These are phyloP conservation scores for Taeniopygia guttata DNA, from an alignment of 2,797 vertebrate genomes.

Conservation along the genomic window DNA sequence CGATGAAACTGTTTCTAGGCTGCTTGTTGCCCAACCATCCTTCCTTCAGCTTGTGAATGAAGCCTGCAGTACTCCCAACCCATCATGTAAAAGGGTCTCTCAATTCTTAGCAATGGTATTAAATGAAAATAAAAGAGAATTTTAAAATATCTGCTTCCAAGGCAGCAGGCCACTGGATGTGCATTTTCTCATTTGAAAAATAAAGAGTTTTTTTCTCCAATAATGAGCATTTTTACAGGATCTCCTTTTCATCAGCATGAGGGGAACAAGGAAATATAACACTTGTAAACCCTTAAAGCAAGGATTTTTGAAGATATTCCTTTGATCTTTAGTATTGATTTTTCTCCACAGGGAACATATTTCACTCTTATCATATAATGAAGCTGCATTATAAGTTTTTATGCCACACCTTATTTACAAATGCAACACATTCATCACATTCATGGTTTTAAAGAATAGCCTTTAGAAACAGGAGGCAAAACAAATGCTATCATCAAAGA, in stretches of 20 bases:
- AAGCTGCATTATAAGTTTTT: not conserved
- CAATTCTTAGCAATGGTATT: not conserved
- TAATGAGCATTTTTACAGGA: not conserved
- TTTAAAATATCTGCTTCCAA: not conserved
- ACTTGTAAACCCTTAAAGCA: not conserved
- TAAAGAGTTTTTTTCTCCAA: not conserved
- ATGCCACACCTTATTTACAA: slow-evolving; percentile 27
- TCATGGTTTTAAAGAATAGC: not conserved
- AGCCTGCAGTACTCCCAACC: not conserved
- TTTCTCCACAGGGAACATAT: not conserved
- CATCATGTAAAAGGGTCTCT: not conserved
- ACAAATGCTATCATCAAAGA: not conserved
- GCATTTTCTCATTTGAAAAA: not conserved
- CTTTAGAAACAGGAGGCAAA: not conserved
- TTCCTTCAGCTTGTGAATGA: fast-evolving
- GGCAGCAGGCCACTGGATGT: not conserved
- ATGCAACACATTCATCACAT: not conserved
- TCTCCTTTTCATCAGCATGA: not conserved
- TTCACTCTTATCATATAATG: slow-evolving; percentile 7
- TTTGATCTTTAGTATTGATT: slow-evolving; percentile 16
- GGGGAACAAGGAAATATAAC: not conserved
- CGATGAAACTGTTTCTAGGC: not conserved
- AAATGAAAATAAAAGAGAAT: not conserved
- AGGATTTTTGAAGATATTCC: not conserved
- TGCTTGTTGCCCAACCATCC: not conserved